Evolutionary conservation across 2,113 vertebrate species (phyloP), one percentile per base, ranked within the genome.

Genomic region (Hemibagrus wyckioides): DNA sequence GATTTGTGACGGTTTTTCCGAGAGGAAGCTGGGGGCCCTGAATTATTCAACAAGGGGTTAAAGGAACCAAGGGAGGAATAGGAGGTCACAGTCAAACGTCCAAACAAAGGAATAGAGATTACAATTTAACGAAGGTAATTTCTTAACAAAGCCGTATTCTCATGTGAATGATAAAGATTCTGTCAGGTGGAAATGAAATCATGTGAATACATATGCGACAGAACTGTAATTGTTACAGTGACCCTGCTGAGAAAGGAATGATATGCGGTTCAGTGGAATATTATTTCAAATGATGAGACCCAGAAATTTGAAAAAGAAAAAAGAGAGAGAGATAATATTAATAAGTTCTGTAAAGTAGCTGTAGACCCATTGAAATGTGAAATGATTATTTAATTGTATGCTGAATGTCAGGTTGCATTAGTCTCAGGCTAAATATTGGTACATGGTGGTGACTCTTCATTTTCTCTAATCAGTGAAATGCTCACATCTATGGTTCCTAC

Each of bases 11-110:
- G 90, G 95, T 90, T 92, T 85, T 85, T 85, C 93, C 94, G 73
- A 94, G 93, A 92, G 94, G 92, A 93, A 94, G 88, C 93, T 94
- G 96, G 93, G 93, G 90, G 88, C 93, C 91, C 93, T 95, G 92
- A 88, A 90, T 82, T 79, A 77, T 71, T 75, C 75, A 89, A 80
- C 89, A 80, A 89, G 39, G 89, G 85, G 91, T 87, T 86, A 83
- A 80, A 83, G 85, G 90, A 87, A 57, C 87, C 83, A 76, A 85
- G 86, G 76, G 86, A 84, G 90, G 86, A 5, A 85, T 17, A 56
- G 92, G 84, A 71, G 67, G 86, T 63, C 69, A 85, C 23, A 61
- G 25, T 83, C 36, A 85, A 76, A 89, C 61, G 87, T 50, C 44
- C 87, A 90, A 85, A 65, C 54, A 15, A 88, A 84, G 50, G 61